Base-by-base conservation (phyloP, 2,113 vertebrate genomes). In the Callorhinus ursinus region DNA sequence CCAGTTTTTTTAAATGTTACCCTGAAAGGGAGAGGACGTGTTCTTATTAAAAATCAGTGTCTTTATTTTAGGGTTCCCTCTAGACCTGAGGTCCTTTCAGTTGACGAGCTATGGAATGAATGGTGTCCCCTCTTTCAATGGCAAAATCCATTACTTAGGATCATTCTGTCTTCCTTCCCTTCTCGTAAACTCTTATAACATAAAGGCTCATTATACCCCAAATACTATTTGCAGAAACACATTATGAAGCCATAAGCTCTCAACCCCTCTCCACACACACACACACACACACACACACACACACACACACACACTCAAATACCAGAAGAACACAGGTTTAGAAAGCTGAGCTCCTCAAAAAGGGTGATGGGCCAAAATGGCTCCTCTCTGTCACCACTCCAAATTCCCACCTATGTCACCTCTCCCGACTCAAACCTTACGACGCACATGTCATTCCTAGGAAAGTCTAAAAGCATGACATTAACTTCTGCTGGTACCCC, bases 141-240 rank as follows among this genome's bases (percentile, higher is more conserved):
- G 63, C 46, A 96, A 59, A 84, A 93, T 55, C 93, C 55, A 55
- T 63, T 86, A 36, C n/a, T 86, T 82, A 82, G 28, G 46, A 94
- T 65, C 69, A 90, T 89, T 85, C 91, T 12, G 0, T 39, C 84
- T 55, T 24, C 49, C 5, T 95, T 79, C 39, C 80, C 4, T 26
- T 90, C 33, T 65, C 39, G 39, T 49, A 46, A 90, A 95, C 65
- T 63, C 18, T 57, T 61, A 0, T 80, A 91, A 88, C 14, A 93
- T 55, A 53, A 65, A 69, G 33, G 22, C 6, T 93, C 26, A 57
- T 28, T 69, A 36, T 31, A 26, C 16, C 16, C 49, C 49, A 80
- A 92, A 87, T 46, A 55, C 69, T 22, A 83, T 83, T 83, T 91
- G 49, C 57, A 94, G 81, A 85, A 96, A 76, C 53, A 76, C 5